These are phyloP conservation scores for Elymnias hypermnestra DNA, from an alignment of 1,140 invertebrate species.

Conservation along the genomic window DNA sequence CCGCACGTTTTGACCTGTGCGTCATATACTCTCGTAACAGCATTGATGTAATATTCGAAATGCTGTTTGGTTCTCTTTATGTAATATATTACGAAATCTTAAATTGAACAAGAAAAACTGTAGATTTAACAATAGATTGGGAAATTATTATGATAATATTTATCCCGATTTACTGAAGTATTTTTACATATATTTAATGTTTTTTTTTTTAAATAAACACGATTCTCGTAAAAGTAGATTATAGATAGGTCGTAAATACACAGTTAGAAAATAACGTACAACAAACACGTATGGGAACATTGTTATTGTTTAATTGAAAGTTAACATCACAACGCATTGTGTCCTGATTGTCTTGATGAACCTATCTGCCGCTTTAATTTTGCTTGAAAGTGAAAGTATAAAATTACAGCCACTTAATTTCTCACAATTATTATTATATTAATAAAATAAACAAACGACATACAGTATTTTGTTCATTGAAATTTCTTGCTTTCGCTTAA, in stretches of 20 bases:
- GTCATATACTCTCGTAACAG: constrained; percentile 59
- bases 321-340: constrained; percentile 16
- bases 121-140: neutral
- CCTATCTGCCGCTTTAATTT: constrained; percentile 18
- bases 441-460: no score
- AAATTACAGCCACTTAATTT: no score
- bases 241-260: no score
- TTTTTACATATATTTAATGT: no score
- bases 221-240: no score
- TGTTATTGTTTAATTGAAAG: constrained; percentile 20
- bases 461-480: no score
- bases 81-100: constrained; percentile 39
- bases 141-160: constrained; percentile 1
- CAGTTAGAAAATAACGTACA: no score
- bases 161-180: no score
- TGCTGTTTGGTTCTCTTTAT: constrained; percentile 45
- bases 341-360: constrained; percentile 3
- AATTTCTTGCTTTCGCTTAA: no score
- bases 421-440: no score
- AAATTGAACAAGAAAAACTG: constrained; percentile 6
- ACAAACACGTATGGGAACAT: constrained; percentile 10
- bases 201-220: no score
- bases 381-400: constrained; percentile 27
- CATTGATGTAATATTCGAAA: constrained; percentile 53
- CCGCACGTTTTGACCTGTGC: constrained; percentile 42